phyloP scores from a whole-genome alignment of 2,888 invertebrate genomes.

The Hypercompe scribonia region DNA sequence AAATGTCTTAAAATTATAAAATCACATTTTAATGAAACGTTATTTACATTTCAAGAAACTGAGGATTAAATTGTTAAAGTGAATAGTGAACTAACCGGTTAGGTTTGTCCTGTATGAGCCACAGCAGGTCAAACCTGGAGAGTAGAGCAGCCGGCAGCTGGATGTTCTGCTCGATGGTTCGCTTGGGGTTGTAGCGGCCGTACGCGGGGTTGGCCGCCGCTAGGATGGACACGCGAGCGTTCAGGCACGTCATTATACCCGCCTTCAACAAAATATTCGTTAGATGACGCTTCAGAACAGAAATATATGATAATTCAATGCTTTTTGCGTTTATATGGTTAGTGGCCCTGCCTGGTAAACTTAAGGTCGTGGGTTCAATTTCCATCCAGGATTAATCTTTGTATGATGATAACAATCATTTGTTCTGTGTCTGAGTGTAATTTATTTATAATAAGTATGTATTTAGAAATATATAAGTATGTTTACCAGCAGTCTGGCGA shows the following conservation, averaged over 20 bases:
- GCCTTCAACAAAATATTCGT: slow-evolving; percentile 88
- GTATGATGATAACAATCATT: too few species aligned
- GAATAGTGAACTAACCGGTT: slow-evolving; percentile 80
- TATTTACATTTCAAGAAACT: not conserved
- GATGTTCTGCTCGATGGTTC: slow-evolving; percentile 98
- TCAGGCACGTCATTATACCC: slow-evolving; percentile 99
- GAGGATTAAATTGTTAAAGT: not conserved
- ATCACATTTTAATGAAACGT: too few species aligned
- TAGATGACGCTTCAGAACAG: not conserved
- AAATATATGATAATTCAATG: too few species aligned
- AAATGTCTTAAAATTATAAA: too few species aligned
- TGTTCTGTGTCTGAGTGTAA: too few species aligned
- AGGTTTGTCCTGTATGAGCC: slow-evolving; percentile 96
- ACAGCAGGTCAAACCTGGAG: slow-evolving; percentile 97
- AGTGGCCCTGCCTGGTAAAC: too few species aligned
- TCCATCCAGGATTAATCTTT: too few species aligned
- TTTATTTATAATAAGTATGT: too few species aligned
- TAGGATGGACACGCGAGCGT: slow-evolving; percentile 98
- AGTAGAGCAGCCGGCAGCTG: slow-evolving; percentile 98
- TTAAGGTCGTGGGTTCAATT: too few species aligned
- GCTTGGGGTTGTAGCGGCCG: slow-evolving; percentile 98
- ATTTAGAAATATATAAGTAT: too few species aligned
- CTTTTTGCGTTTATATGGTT: too few species aligned
- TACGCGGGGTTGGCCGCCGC: slow-evolving; percentile 99
- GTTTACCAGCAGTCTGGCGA: too few species aligned